These are phyloP conservation scores for Zaprionus camerounensis DNA, from an alignment of 1,140 invertebrate genomes.

Conservation along the genomic window DNA sequence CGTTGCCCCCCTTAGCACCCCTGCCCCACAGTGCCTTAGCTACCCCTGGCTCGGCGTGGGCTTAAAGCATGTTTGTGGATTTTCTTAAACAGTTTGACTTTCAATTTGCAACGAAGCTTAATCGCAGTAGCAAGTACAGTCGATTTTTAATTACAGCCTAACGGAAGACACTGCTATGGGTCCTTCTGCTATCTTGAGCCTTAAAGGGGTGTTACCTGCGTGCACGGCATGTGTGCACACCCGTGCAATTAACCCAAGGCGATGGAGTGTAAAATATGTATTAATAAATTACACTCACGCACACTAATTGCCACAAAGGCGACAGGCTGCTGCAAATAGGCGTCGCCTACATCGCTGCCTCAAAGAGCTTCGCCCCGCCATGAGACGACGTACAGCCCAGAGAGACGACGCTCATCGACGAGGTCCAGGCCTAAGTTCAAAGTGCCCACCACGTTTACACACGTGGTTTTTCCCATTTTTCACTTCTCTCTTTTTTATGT, in stretches of 20 bases:
- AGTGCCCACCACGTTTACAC: constrained; percentile 57
- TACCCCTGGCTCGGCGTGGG: constrained; percentile 64
- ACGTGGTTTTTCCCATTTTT: constrained; percentile 55
- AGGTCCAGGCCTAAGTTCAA: constrained; percentile 73
- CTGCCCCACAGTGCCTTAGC: not conserved
- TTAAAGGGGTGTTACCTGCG: not conserved
- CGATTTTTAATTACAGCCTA: constrained; percentile 69
- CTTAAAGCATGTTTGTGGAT: constrained; percentile 71
- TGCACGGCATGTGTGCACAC: constrained; percentile 24
- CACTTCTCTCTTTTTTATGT: constrained; percentile 45
- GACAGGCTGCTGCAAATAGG: constrained; percentile 20
- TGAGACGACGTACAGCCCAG: constrained; percentile 53
- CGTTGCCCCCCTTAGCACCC: not conserved
- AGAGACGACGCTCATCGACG: constrained; percentile 28
- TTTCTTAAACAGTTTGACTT: constrained; percentile 83
- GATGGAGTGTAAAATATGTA: constrained; percentile 80
- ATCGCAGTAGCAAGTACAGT: constrained; percentile 41
- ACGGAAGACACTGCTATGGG: not conserved
- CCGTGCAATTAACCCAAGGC: constrained; percentile 69
- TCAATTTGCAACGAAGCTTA: constrained; percentile 75
- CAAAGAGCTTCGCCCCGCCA: constrained; percentile 66
- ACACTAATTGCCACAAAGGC: constrained; percentile 79
- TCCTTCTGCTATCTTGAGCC: not conserved
- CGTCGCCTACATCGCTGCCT: constrained; percentile 36
- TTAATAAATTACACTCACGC: constrained; percentile 77